These are phyloP conservation scores for Metallyticus violacea DNA, from an alignment of 2,888 invertebrate species.

Conservation along the genomic window DNA sequence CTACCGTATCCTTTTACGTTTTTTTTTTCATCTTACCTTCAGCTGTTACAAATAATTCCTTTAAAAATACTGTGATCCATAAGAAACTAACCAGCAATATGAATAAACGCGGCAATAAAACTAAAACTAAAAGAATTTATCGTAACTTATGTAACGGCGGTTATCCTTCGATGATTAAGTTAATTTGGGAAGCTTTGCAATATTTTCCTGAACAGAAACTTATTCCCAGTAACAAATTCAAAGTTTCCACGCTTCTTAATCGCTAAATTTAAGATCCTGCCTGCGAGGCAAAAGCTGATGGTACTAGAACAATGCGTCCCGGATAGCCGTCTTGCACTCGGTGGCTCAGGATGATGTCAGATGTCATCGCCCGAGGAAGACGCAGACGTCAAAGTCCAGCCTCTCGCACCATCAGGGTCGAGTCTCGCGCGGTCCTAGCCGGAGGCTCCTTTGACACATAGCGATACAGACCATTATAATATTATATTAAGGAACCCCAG, in stretches of 20 bases:
- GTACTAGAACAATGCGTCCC: background rate
- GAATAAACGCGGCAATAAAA: too few species aligned
- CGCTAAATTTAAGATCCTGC: background rate
- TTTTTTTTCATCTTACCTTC: background rate
- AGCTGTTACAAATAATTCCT: background rate
- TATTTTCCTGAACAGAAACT: background rate
- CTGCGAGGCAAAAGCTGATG: background rate
- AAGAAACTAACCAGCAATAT: background rate
- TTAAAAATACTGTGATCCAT: background rate
- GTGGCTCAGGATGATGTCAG: conserved; percentile 11
- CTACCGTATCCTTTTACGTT: too few species aligned
- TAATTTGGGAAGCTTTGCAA: background rate
- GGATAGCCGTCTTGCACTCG: background rate
- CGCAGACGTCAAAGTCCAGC: background rate
- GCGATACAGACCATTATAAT: background rate
- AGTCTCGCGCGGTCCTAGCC: background rate
- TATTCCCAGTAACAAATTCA: background rate
- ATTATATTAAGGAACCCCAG: background rate
- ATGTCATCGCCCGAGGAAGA: conserved; percentile 4
- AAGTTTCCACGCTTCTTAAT: background rate
- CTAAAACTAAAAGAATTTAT: background rate
- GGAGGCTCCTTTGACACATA: background rate
- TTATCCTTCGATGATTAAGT: background rate
- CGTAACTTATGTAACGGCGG: background rate
- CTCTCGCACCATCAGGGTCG: background rate